Conservation (phyloP, 2,113 vertebrate species). For the Pogonocichla stellata region DNA sequence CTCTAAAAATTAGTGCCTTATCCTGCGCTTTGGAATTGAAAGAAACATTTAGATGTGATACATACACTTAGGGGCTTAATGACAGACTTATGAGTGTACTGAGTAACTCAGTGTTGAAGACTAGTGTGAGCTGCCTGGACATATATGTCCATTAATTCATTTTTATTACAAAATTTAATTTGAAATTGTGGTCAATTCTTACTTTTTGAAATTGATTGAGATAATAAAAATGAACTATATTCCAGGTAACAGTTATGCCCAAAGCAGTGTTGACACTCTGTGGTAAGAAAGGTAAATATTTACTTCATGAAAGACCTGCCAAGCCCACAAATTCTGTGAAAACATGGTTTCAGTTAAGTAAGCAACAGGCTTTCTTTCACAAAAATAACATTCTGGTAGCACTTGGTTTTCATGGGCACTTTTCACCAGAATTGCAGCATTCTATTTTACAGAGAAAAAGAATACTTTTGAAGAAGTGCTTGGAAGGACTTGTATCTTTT, state of each 20-base stretch:
- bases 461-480: neutral
- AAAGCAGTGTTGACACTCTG: neutral
- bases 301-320: neutral
- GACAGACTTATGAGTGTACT: neutral
- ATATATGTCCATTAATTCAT: neutral
- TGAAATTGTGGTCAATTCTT: neutral
- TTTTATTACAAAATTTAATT: neutral
- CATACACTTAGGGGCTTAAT: neutral
- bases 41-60: neutral
- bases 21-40: neutral
- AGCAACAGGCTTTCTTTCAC: neutral
- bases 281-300: slow-evolving; percentile 19
- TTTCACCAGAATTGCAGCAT: neutral
- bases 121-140: neutral
- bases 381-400: neutral
- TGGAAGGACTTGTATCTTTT: neutral
- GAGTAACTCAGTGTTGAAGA: neutral
- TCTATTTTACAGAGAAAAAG: neutral
- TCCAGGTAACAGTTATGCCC: neutral
- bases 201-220: neutral
- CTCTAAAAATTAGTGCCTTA: neutral
- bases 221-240: neutral
- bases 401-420: neutral
- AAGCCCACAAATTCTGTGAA: slow-evolving; percentile 1
- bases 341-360: neutral